A percentile compares a stretch with the other conserved stretches of the same genome.
These are phyloP conservation scores for Dusona sp. DNA, from an alignment of 2,888 invertebrate species.

Conservation along the genomic window DNA sequence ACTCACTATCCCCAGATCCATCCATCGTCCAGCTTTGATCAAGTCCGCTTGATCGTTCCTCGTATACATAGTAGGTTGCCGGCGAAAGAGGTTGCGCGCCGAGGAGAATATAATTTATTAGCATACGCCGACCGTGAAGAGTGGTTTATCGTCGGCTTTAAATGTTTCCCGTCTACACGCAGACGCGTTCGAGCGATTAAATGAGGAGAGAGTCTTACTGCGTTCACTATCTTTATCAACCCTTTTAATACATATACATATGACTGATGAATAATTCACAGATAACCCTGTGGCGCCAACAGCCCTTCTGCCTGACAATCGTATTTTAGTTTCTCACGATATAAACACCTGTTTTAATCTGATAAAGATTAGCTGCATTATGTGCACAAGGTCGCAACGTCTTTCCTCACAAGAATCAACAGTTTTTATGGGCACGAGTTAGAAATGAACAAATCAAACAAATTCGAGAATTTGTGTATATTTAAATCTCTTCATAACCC, in stretches of 20 bases:
- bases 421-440: not conserved
- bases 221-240: slow-evolving; percentile 59
- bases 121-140: slow-evolving; percentile 60
- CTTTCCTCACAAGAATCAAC: not conserved
- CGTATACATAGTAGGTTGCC: slow-evolving; percentile 30
- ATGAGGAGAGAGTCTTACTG: slow-evolving; percentile 47
- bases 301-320: slow-evolving; percentile 30
- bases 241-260: slow-evolving; percentile 51
- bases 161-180: slow-evolving; percentile 54
- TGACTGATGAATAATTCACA: slow-evolving; percentile 64
- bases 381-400: slow-evolving; percentile 9
- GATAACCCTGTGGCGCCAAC: slow-evolving; percentile 59
- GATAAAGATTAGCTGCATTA: slow-evolving; percentile 23
- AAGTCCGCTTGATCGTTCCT: slow-evolving; percentile 54
- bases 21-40: slow-evolving; percentile 62
- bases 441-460: not conserved
- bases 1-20: slow-evolving; percentile 48
- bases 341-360: slow-evolving; percentile 59
- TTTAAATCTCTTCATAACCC: not conserved
- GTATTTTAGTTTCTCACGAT: slow-evolving; percentile 29
- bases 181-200: slow-evolving; percentile 59
- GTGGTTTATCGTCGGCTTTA: slow-evolving; percentile 66
- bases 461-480: not conserved
- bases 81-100: slow-evolving; percentile 39
- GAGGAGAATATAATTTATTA: slow-evolving; percentile 65